A percentile compares a stretch with the other conserved stretches of the same genome.
These are phyloP conservation scores for chimpanzee (Pan troglodytes) DNA, from an alignment of 2,113 vertebrate species.

Conservation along the genomic window NHGRI_mPanTro3-v2.1_pri NC_072402.2:71893501-71894000, in stretches of 20 bases:
- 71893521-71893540: too few species aligned
- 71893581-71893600: too few species aligned
- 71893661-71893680: too few species aligned
- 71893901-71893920: background rate
- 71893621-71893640: too few species aligned
- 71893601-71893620: too few species aligned
- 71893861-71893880: background rate
- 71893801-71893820: background rate
- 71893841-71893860: background rate
- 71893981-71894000: background rate
- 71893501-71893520: too few species aligned
- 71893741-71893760: background rate
- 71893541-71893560: too few species aligned
- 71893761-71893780: background rate
- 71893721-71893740: background rate
- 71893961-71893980: background rate
- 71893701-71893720: too few species aligned
- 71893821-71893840: background rate
- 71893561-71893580: too few species aligned
- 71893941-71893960: background rate
- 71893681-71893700: too few species aligned
- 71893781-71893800: background rate
- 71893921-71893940: background rate
- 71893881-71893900: background rate
- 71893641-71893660: too few species aligned